Conservation (phyloP, 2,888 invertebrate species). For the Harpagoxenus sublaevis region DNA sequence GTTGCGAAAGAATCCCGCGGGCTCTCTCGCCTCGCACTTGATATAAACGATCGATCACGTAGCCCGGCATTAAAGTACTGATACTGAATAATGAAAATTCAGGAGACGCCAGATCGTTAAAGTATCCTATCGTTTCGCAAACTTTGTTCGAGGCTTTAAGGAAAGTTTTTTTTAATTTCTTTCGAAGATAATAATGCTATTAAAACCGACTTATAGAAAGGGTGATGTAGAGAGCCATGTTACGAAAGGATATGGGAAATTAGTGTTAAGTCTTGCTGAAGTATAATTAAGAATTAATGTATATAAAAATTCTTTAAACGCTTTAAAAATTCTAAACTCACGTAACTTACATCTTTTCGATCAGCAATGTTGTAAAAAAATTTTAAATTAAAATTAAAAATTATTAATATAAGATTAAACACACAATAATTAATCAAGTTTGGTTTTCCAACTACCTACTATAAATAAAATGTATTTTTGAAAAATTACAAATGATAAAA, state of each 20-base stretch:
- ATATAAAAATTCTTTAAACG: not conserved
- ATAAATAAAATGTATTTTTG: not conserved
- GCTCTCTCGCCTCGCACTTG: constrained; percentile 51
- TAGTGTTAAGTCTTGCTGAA: not conserved
- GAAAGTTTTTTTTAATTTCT: constrained; percentile 24
- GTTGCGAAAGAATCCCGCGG: constrained; percentile 71
- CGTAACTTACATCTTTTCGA: not conserved
- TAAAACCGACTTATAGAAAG: not conserved
- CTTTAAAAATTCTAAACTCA: not conserved
- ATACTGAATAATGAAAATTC: constrained; percentile 25
- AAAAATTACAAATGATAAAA: not conserved
- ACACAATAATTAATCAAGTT: not conserved
- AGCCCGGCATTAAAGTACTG: constrained; percentile 17
- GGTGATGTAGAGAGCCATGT: not conserved
- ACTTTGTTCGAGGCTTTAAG: constrained; percentile 6
- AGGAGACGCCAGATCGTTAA: not conserved
- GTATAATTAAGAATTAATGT: not conserved
- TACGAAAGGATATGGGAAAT: not conserved
- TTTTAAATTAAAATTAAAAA: not conserved
- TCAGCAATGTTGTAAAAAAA: not conserved
- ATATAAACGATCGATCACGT: constrained; percentile 34
- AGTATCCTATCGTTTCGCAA: constrained; percentile 52
- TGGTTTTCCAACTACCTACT: not conserved
- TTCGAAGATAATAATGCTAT: constrained; percentile 9
- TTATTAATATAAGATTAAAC: not conserved